These are phyloP conservation scores for Acanthopleura granulata DNA, from an alignment of 2,888 invertebrate genomes.

Conservation along the genomic window DNA sequence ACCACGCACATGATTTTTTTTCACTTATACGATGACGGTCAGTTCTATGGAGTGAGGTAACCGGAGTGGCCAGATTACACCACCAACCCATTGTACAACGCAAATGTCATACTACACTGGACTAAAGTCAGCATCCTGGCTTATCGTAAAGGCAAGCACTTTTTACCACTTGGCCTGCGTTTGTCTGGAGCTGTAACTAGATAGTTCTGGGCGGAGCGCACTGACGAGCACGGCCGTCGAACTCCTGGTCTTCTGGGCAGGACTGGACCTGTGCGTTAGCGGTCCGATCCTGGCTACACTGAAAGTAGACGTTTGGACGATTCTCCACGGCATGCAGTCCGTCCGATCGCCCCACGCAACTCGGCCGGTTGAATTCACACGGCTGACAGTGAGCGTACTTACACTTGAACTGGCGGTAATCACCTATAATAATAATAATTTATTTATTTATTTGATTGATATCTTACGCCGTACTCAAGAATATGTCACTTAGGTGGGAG, in stretches of 20 bases:
- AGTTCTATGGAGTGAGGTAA: no score
- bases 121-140: no score
- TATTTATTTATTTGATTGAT: no score
- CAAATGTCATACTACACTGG: no score
- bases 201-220: neutral
- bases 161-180: no score
- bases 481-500: no score
- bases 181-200: neutral
- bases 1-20: no score
- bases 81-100: no score
- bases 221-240: neutral
- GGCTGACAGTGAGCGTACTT: slow-evolving; percentile 4
- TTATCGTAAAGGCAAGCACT: no score
- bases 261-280: neutral
- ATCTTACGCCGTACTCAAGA: no score
- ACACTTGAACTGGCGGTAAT: slow-evolving; percentile 9
- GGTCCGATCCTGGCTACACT: neutral
- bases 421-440: neutral
- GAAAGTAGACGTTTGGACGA: neutral
- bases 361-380: slow-evolving; percentile 11
- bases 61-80: no score
- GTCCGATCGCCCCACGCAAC: neutral
- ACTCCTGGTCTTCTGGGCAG: neutral
- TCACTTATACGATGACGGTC: no score
- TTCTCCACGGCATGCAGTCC: neutral